Evolutionary conservation across 2,888 invertebrate genomes (phyloP).

Genomic region (Phaedon cochleariae): DNA sequence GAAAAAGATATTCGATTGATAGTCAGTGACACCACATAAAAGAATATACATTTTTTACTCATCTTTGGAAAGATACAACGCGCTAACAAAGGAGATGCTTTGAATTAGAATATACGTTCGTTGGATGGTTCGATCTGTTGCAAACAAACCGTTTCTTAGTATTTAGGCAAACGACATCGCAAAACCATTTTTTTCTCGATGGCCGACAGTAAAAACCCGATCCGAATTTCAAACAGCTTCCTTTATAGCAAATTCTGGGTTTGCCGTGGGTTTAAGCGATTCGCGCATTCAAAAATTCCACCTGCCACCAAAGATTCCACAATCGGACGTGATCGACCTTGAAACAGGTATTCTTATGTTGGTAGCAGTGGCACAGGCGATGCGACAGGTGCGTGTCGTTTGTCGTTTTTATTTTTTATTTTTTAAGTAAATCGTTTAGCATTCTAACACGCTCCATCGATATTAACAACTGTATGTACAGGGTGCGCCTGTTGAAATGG

Average conservation of each 20-base stretch:
- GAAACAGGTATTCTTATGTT: constrained; percentile 49
- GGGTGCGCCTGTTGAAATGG: no score
- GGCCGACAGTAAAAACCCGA: neutral
- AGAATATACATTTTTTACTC: no score
- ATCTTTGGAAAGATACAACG: no score
- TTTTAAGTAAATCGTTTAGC: constrained; percentile 17
- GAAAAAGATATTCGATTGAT: no score
- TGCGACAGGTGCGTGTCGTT: constrained; percentile 32
- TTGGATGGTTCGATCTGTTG: no score
- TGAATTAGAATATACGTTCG: neutral
- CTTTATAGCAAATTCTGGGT: neutral
- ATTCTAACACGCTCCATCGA: constrained; percentile 13
- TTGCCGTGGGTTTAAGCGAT: constrained; percentile 7
- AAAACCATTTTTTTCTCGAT: neutral
- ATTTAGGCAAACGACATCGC: neutral
- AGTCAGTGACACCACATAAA: no score
- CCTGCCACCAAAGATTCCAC: constrained; percentile 44
- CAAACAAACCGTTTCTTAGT: neutral
- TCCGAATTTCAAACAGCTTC: neutral
- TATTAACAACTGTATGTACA: neutral
- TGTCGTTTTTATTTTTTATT: constrained; percentile 18
- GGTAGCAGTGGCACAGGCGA: constrained; percentile 21
- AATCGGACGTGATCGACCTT: constrained; percentile 52
- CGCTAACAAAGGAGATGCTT: no score
- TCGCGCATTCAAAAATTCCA: constrained; percentile 44